Evolutionary conservation across 2,113 vertebrate genomes (phyloP), one percentile per base, ranked within the genome.

Genomic region (Agapornis roseicollis): DNA sequence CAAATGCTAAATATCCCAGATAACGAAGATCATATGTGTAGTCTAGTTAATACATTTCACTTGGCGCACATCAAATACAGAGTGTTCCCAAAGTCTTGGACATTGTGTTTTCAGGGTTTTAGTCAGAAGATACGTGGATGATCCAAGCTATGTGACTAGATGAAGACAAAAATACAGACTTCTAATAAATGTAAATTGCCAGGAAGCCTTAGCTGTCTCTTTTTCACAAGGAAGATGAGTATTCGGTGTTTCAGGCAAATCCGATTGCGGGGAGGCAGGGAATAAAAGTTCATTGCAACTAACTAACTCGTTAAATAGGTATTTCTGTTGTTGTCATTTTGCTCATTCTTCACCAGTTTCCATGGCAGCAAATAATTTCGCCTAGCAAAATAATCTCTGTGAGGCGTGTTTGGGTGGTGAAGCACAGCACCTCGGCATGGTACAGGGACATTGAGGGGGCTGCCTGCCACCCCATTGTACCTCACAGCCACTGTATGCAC

Each of bases 1-100:
- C 91, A 97, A 96, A 77, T 84, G 77, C 86, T 95, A 93, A 97
- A 85, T 91, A 97, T 89, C 93, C 82, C 90, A 92, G 95, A 95
- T 96, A 97, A 95, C 78, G 35, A 94, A 94, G 87, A 83, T 95
- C 93, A 84, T 88, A 90, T 90, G 70, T 95, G 68, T 93, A 96
- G 81, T 96, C 93, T 96, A 94, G 83, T 95, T 95, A 91, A 95
- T 86, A 44, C 61, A 68, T 96, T 94, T 87, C 71, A 93, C 69
- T 96, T 94, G 84, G 94, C 88, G 1, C 31, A 53, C 58, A 31
- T 78, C 92, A 96, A 95, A 89, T 85, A 88, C 87, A 93, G 33
- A 86, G 53, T 90, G 68, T 97, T 94, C 85, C 87, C 84, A 52
- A 87, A 83, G 79, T 70, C 96, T 81, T 89, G 93, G 87, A 96